Evolutionary conservation across 2,113 vertebrate genomes (phyloP).

Genomic region (Camarhynchus parvulus): DNA sequence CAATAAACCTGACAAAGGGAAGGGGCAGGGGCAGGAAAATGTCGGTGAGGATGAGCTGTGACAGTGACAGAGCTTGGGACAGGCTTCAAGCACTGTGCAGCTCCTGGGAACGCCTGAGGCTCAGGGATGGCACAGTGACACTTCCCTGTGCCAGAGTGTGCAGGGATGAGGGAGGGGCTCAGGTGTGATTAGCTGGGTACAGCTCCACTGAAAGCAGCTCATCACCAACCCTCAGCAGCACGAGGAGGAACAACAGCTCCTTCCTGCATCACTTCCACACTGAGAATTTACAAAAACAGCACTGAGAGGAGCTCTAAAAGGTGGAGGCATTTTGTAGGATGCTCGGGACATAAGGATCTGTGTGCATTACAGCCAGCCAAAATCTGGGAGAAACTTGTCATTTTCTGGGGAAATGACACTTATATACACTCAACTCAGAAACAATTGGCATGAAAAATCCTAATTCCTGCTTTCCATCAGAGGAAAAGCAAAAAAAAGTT

Average conservation of each 20-base stretch:
- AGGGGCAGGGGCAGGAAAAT: neutral
- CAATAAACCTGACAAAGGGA: neutral
- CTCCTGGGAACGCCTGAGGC: neutral
- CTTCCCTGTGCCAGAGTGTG: rapidly evolving
- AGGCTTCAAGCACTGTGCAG: neutral
- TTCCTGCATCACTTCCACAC: neutral
- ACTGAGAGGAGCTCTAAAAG: neutral
- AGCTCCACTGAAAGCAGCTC: neutral
- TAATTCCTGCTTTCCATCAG: neutral
- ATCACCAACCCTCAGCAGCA: neutral
- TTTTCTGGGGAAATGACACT: neutral
- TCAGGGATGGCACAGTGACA: neutral
- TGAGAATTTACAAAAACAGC: neutral
- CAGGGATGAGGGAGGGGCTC: neutral
- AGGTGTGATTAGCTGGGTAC: neutral
- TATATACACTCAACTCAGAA: neutral
- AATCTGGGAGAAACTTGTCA: neutral
- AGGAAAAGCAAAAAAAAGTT: neutral
- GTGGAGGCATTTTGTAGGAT: neutral
- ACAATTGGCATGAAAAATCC: neutral
- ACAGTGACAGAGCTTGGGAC: neutral
- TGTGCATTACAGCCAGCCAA: neutral
- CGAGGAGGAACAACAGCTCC: neutral
- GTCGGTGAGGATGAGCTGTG: neutral
- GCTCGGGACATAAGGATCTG: neutral